Percentiles rank a stretch among this genome's conserved stretches.
phyloP scores from a whole-genome alignment of 2,113 vertebrate species.

The Lepidothrix coronata region DNA sequence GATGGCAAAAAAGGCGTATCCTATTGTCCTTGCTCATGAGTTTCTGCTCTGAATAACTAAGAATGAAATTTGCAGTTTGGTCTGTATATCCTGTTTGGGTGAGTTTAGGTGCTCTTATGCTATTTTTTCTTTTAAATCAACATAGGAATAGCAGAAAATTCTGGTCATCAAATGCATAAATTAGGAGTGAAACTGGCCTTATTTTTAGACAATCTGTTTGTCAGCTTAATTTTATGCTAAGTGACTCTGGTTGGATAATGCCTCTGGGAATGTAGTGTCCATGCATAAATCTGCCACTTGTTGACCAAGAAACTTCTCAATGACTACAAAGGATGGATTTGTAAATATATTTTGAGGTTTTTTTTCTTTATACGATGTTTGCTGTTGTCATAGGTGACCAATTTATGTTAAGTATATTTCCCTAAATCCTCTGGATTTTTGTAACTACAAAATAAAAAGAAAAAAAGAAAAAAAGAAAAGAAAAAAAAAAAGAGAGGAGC shows the following conservation, averaged over 20 bases:
- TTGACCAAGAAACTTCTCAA: constrained; percentile 29
- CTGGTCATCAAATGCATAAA: neutral
- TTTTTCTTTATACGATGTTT: constrained; percentile 47
- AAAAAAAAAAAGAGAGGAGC: neutral
- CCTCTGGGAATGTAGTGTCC: constrained; percentile 58
- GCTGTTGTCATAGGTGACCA: constrained; percentile 60
- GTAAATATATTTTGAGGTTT: constrained; percentile 64
- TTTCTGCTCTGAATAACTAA: constrained; percentile 5
- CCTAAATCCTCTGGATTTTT: constrained; percentile 49
- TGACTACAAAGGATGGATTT: constrained; percentile 57
- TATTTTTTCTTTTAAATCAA: constrained; percentile 43
- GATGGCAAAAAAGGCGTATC: neutral
- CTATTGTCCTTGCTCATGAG: neutral
- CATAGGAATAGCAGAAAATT: neutral
- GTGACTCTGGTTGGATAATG: constrained; percentile 42
- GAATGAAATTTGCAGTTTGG: constrained; percentile 42
- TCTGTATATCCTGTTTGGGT: neutral
- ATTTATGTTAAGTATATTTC: constrained; percentile 37
- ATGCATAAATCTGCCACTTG: neutral
- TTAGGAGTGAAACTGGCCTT: constrained; percentile 55
- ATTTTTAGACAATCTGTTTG: constrained; percentile 67
- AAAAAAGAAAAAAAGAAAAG: neutral
- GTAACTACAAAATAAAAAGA: neutral
- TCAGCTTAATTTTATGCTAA: constrained; percentile 43
- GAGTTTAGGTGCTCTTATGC: constrained; percentile 45